Conservation (phyloP, 1,140 invertebrate genomes). For the Lanistes nyassanus region DNA sequence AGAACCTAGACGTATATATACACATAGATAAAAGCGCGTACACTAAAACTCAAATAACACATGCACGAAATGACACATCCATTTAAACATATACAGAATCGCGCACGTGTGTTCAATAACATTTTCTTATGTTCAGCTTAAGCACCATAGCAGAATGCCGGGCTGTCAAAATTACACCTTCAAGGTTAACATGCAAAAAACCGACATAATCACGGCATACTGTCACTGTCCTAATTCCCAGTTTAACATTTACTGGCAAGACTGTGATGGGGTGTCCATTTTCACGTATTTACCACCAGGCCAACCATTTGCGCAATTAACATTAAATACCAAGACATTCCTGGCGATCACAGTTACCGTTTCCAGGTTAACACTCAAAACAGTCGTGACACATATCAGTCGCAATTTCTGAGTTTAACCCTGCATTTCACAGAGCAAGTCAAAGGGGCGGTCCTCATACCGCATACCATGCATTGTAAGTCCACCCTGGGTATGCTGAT, state of each 20-base stretch:
- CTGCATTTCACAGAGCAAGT: not conserved
- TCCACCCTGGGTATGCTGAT: not conserved
- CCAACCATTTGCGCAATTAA: no score
- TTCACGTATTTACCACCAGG: no score
- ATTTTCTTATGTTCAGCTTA: not conserved
- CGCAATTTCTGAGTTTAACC: not conserved
- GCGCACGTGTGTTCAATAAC: not conserved
- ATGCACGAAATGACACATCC: constrained; percentile 2
- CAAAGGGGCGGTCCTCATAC: not conserved
- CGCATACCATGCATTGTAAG: not conserved
- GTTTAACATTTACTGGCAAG: not conserved
- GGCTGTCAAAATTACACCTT: not conserved
- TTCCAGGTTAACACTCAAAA: no score
- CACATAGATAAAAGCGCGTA: not conserved
- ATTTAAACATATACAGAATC: not conserved
- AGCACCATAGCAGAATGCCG: not conserved
- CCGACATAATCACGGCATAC: not conserved
- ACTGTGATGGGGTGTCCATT: not conserved
- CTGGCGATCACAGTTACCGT: no score
- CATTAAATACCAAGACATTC: no score
- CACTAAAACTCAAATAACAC: constrained; percentile 12
- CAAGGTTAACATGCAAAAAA: not conserved
- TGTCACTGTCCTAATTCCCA: not conserved
- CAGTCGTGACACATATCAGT: not conserved
- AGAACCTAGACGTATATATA: not conserved